A percentile compares a stretch with the other conserved stretches of the same genome.
Evolutionary conservation across 2,113 vertebrate species (phyloP).

Genomic region (Crotalus tigris): DNA sequence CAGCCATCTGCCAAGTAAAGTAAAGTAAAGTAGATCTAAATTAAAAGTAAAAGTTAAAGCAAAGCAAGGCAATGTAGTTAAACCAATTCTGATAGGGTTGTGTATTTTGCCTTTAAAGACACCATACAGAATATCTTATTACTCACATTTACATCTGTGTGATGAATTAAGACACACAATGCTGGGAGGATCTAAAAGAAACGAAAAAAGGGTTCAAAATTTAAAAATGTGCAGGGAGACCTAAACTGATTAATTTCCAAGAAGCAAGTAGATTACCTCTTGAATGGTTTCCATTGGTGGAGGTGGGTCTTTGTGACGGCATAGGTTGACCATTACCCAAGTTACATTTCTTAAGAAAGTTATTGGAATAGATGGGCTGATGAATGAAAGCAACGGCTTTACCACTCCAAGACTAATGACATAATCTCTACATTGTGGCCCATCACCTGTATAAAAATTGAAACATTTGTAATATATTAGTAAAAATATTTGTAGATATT

Average conservation of each 20-base stretch:
- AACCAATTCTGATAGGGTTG: neutral
- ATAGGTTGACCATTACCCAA: conserved; percentile 99
- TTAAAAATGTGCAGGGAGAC: conserved; percentile 13
- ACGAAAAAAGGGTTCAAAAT: conserved; percentile 5
- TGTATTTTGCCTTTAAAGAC: neutral
- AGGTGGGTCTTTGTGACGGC: conserved; percentile 97
- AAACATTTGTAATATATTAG: neutral
- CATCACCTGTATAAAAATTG: conserved; percentile 80
- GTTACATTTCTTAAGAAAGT: conserved; percentile 99
- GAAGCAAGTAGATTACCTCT: conserved; percentile 75
- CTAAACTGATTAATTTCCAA: neutral
- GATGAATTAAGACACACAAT: conserved; percentile 95
- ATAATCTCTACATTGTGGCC: conserved; percentile 97
- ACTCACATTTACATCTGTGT: conserved; percentile 99
- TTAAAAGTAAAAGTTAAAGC: neutral
- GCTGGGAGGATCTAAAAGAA: conserved; percentile 89
- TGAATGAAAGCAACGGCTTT: conserved; percentile 96
- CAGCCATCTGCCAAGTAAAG: neutral
- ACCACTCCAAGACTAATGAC: conserved; percentile 97
- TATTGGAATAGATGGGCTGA: conserved; percentile 98
- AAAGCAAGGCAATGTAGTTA: neutral
- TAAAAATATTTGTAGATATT: neutral
- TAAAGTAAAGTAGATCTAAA: too few species aligned
- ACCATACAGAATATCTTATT: neutral
- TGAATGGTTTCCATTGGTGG: conserved; percentile 99